Base-by-base conservation (phyloP, 2,113 vertebrate species). In the Ahaetulla prasina region DNA sequence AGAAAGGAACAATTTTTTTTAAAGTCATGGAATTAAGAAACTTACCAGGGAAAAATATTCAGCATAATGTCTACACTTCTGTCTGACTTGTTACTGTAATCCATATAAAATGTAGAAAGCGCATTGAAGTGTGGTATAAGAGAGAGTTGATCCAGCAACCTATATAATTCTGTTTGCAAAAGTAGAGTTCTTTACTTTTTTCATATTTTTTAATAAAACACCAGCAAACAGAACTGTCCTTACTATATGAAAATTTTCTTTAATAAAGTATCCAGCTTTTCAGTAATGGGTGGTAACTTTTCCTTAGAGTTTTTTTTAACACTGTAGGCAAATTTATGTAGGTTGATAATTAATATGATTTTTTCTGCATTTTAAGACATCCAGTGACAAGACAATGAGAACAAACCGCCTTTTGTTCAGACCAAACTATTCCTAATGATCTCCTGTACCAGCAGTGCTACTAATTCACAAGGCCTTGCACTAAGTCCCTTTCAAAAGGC, bases 351-450 rank as follows among this genome's bases (percentile, higher is more conserved):
- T 97, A 96, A 96, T 97, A 97, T 97, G 96, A 96, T 95, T 97
- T 98, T 98, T 50, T 30, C 47, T 50, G 49, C 85, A 49, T 50
- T 97, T 96, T 93, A 96, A 97, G 93, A 95, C 96, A 88, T 98
- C 97, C 97, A 97, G 98, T 97, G 97, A 94, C 96, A 97, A 96
- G 97, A 99, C 98, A 99, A 98, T 98, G 94, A 97, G 97, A 98
- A 99, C 99, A 99, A 98, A 98, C 92, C 97, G 96, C 93, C 98
- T 98, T 99, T 99, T 99, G 98, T 99, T 99, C 98, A 87, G 94
- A 94, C 97, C 98, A 98, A 97, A 98, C 98, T 98, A 97, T 98
- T 98, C 98, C 98, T 98, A 98, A 98, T 98, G 98, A 98, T 98
- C 97, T 97, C 97, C 98, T 97, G 97, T 97, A 97, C 98, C 98